These are phyloP conservation scores for Propithecus deckenii DNA, from an alignment of 2,797 vertebrate species.

Conservation along the genomic window DNA sequence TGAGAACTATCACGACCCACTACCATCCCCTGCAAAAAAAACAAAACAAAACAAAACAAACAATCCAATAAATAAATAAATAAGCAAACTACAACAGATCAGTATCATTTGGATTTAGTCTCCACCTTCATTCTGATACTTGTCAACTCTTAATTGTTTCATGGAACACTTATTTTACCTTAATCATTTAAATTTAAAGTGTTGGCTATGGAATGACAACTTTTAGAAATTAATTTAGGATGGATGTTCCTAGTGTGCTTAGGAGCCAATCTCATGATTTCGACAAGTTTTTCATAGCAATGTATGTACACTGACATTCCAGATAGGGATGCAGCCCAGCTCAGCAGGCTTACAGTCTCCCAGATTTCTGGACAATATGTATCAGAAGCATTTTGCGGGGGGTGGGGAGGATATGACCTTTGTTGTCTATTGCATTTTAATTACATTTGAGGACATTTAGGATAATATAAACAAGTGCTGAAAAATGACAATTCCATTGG, in stretches of 20 bases:
- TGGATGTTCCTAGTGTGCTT: background rate
- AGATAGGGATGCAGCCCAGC: background rate
- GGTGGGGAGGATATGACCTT: fast-evolving
- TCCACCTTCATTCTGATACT: background rate
- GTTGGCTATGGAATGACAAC: slow-evolving; percentile 9
- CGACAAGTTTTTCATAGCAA: background rate
- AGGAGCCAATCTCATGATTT: background rate
- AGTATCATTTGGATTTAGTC: background rate
- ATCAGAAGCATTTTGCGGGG: background rate
- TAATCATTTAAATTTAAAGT: background rate
- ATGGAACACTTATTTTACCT: background rate
- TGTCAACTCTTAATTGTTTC: background rate
- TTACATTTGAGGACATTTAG: background rate
- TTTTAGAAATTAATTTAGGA: background rate
- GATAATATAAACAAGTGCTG: background rate
- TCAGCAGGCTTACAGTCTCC: background rate
- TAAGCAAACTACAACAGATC: background rate
- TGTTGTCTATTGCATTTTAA: background rate
- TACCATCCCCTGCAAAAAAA: background rate
- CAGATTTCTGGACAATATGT: background rate
- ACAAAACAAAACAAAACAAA: background rate
- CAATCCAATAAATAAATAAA: background rate
- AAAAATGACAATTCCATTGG: background rate
- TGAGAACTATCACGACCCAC: background rate
- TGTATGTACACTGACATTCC: background rate